A percentile compares a stretch with the other conserved stretches of the same genome.
Evolutionary conservation across 2,888 invertebrate species (phyloP).

Genomic region (Ceraclea dissimilis): DNA sequence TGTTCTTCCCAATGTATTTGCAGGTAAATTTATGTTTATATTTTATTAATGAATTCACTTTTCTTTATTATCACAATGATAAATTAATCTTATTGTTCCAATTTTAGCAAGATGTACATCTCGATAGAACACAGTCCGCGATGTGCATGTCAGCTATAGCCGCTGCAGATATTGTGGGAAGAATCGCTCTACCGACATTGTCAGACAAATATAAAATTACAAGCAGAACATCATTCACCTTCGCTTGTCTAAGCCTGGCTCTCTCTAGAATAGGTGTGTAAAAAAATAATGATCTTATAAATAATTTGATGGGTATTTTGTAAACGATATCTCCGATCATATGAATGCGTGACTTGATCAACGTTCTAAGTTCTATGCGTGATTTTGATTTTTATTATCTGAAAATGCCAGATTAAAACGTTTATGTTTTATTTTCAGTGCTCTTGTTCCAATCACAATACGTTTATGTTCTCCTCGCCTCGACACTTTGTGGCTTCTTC

Average conservation of each 20-base stretch:
- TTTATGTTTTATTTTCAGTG: slow-evolving; percentile 37
- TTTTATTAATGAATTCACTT: not conserved
- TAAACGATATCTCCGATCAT: too few species aligned
- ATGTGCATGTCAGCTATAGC: slow-evolving; percentile 65
- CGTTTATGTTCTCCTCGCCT: slow-evolving; percentile 44
- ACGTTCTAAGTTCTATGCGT: too few species aligned
- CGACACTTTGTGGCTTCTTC: slow-evolving; percentile 59
- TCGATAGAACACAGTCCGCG: slow-evolving; percentile 50
- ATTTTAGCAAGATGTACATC: slow-evolving; percentile 31
- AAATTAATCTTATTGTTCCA: not conserved
- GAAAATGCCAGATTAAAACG: too few species aligned
- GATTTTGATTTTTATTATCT: too few species aligned
- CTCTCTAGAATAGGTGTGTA: slow-evolving; percentile 50
- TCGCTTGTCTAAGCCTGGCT: slow-evolving; percentile 53
- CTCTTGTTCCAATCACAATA: slow-evolving; percentile 54
- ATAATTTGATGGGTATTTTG: too few species aligned
- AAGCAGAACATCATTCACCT: slow-evolving; percentile 54
- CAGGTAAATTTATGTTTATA: slow-evolving; percentile 35
- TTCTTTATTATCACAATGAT: too few species aligned
- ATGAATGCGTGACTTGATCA: too few species aligned
- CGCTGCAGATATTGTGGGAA: slow-evolving; percentile 57
- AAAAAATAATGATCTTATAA: too few species aligned
- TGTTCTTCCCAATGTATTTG: slow-evolving; percentile 62
- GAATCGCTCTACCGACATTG: slow-evolving; percentile 55
- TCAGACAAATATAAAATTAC: slow-evolving; percentile 54